phyloP scores from a whole-genome alignment of 2,888 invertebrate genomes.

The Drosophila rubida region DNA sequence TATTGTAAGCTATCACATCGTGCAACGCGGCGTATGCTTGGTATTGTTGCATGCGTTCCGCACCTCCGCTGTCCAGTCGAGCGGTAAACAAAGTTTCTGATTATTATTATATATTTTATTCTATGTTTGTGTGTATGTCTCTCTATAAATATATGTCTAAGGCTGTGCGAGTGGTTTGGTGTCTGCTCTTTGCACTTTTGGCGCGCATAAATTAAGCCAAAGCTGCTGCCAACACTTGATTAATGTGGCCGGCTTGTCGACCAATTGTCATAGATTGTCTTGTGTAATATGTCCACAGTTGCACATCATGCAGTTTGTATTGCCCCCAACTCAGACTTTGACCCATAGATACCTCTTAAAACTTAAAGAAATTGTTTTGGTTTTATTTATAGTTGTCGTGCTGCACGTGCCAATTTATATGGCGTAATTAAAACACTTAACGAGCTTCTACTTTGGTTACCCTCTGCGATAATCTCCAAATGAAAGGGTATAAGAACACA shows the following conservation, averaged over 20 bases:
- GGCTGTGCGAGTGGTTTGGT: background rate
- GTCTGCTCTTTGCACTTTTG: conserved; percentile 74
- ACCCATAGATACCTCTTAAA: background rate
- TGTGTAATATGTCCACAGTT: conserved; percentile 60
- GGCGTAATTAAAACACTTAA: background rate
- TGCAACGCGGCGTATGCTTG: conserved; percentile 70
- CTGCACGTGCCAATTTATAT: background rate
- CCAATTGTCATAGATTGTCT: conserved; percentile 60
- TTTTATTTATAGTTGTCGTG: background rate
- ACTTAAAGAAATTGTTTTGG: background rate
- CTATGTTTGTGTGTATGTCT: background rate
- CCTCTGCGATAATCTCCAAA: background rate
- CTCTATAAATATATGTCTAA: conserved; percentile 3
- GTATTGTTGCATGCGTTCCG: conserved; percentile 59
- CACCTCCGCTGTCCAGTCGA: conserved; percentile 40
- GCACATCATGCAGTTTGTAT: conserved; percentile 57
- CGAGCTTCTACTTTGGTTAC: background rate
- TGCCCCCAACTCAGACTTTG: background rate
- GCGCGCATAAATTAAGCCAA: conserved; percentile 68
- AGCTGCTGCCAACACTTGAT: conserved; percentile 65
- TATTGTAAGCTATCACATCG: conserved; percentile 29
- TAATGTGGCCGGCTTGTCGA: conserved; percentile 59
- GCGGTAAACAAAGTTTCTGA: conserved; percentile 29
- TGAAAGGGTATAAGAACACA: background rate
- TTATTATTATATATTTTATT: background rate